Evolutionary conservation across 1,140 invertebrate species (phyloP).

Genomic region (Meloidogyne floridensis): DNA sequence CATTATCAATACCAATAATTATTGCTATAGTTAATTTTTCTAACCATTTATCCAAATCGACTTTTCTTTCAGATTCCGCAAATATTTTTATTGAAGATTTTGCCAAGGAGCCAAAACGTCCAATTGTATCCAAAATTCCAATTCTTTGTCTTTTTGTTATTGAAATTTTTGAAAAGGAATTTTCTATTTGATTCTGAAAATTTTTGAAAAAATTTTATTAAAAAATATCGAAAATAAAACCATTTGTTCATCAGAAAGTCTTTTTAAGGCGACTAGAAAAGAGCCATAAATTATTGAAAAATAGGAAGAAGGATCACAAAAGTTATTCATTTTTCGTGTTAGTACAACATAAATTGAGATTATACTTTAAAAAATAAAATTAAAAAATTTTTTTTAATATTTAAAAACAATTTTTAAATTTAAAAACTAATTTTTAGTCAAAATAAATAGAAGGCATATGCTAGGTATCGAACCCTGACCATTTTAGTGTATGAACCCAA

Average conservation of each 20-base stretch:
- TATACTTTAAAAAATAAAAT: conserved; percentile 75
- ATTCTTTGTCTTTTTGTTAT: conserved; percentile 45
- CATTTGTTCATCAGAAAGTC: conserved; percentile 91
- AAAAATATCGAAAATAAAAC: conserved; percentile 57
- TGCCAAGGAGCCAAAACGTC: conserved; percentile 40
- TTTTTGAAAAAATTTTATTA: no score
- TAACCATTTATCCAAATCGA: conserved; percentile 96
- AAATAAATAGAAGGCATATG: background rate
- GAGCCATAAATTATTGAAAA: conserved; percentile 85
- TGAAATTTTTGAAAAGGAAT: conserved; percentile 22
- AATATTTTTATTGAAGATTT: conserved; percentile 67
- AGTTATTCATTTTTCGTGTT: conserved; percentile 84
- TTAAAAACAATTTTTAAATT: no score
- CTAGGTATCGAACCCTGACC: background rate
- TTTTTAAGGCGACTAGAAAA: conserved; percentile 85
- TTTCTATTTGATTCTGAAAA: conserved; percentile 44
- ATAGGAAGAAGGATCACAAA: conserved; percentile 86
- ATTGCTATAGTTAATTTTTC: conserved; percentile 80
- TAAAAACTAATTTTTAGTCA: conserved; percentile 24
- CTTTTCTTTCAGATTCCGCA: conserved; percentile 80
- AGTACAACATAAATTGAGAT: conserved; percentile 86
- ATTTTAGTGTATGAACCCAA: conserved; percentile 6
- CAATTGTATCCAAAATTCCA: conserved; percentile 48
- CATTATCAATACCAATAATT: conserved; percentile 79
- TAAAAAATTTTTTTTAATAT: background rate